A percentile compares a stretch with the other conserved stretches of the same genome.
Conservation (phyloP, 2,888 invertebrate genomes). For the Schizotus pectinicornis region DNA sequence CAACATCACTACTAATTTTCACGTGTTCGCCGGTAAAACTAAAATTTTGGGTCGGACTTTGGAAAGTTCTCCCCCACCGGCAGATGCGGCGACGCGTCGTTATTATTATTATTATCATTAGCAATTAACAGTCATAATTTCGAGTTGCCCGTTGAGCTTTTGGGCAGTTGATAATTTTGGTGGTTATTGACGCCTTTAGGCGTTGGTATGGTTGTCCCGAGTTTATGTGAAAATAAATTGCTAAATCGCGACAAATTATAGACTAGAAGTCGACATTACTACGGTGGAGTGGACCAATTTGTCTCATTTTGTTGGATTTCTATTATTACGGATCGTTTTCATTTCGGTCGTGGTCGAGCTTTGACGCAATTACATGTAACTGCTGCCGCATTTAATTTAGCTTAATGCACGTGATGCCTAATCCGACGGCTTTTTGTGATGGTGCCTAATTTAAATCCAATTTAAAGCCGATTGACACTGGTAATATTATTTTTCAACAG, state of each 20-base stretch:
- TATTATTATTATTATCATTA: neutral
- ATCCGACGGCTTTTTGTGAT: no score
- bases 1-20: no score
- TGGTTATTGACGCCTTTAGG: conserved; percentile 1
- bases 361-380: conserved; percentile 13
- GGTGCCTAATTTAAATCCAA: no score
- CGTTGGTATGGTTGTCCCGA: conserved; percentile 10
- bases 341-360: conserved; percentile 26
- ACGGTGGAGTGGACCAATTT: conserved; percentile 34
- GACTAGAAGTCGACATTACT: conserved; percentile 29
- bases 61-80: no score
- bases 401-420: no score
- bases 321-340: conserved; percentile 43
- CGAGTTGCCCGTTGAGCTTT: conserved; percentile 2
- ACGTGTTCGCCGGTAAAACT: no score
- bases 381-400: conserved; percentile 10
- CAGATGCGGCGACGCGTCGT: no score
- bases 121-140: conserved; percentile 8
- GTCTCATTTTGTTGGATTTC: conserved; percentile 42
- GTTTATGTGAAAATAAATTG: conserved; percentile 38
- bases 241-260: conserved; percentile 46
- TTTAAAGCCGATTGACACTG: no score
- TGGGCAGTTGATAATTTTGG: conserved; percentile 3
- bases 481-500: no score
- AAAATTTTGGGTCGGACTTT: no score